These are phyloP conservation scores for Aurelia aurita DNA, from an alignment of 30 jellyfish, hydroid and myxozoan genomes.

Conservation along the genomic window DNA sequence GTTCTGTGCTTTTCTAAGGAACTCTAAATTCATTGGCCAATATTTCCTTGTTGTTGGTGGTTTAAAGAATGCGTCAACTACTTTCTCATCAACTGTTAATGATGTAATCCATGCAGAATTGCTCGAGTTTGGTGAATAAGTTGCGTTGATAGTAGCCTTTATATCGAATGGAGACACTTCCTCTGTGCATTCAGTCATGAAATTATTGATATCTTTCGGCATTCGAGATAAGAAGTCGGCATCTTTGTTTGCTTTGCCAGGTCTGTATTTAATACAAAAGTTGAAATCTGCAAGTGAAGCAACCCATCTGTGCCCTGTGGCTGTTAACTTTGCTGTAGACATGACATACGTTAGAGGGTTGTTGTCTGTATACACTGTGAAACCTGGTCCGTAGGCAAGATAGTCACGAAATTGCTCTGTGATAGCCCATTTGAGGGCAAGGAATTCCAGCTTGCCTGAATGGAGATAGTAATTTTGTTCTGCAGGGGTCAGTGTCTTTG, in stretches of 20 bases:
- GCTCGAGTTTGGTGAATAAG: background rate
- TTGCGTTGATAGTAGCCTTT: too few species aligned
- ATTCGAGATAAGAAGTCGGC: slow-evolving; percentile 44
- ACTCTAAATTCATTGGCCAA: slow-evolving; percentile 1
- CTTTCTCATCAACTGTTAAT: slow-evolving; percentile 23
- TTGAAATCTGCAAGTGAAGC: too few species aligned
- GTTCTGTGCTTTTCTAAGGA: slow-evolving; percentile 12
- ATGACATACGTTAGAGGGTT: slow-evolving; percentile 18
- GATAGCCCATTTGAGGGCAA: slow-evolving; percentile 72
- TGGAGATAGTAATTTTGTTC: slow-evolving; percentile 50
- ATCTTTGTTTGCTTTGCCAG: slow-evolving; percentile 25
- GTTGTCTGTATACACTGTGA: slow-evolving; percentile 45
- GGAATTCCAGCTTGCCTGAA: slow-evolving; percentile 51
- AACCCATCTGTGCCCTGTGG: slow-evolving; percentile 63
- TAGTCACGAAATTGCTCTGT: slow-evolving; percentile 52
- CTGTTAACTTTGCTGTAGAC: slow-evolving; percentile 34
- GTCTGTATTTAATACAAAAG: slow-evolving; percentile 11
- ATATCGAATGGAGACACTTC: slow-evolving; percentile 6
- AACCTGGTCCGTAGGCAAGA: slow-evolving; percentile 41
- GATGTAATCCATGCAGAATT: slow-evolving; percentile 27
- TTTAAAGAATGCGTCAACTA: background rate
- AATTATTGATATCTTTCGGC: background rate
- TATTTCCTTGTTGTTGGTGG: background rate
- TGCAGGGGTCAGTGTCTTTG: slow-evolving; percentile 41
- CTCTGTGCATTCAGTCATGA: slow-evolving; percentile 21